Evolutionary conservation across 2,113 vertebrate species (phyloP), one percentile per base, ranked within the genome.

Genomic region (Platysternon megacephalum): DNA sequence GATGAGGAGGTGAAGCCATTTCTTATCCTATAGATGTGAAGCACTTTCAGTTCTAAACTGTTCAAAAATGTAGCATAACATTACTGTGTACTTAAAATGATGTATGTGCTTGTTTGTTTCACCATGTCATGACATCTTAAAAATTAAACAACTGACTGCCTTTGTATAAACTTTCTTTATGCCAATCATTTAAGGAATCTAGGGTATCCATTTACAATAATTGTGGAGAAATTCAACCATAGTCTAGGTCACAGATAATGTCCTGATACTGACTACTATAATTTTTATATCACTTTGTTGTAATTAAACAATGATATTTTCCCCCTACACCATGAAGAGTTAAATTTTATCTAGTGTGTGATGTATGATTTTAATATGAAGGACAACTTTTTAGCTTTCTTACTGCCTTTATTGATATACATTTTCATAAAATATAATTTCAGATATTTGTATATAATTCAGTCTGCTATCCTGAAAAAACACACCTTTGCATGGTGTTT

Each of bases 1-100:
- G 97, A 89, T 91, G 81, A 97, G 97, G 97, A 97, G 91, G 93
- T 65, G 53, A 98, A 98, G 97, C 98, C 97, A 94, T 95, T 91
- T 98, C 95, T 97, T 96, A 56, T 91, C 95, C 95, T 92, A 3
- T 89, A 95, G 95, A 95, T 96, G 94, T 96, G 97, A 97, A 97
- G 98, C 97, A 96, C 97, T 97, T 98, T 97, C 88, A 44, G 90
- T 97, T 95, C 88, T 90, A 61, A 95, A 79, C 90, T 88, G 85
- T 95, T 96, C 26, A 94, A 87, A 72, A 86, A 92, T 94, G 97
- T 93, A 96, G 97, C 97, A 86, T 94, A 97, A 93, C 86, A 29
- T 93, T 94, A 97, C 87, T 84, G 39, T 93, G 96, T 96, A 91
- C 91, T 91, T 89, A 17, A 48, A 53, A 39, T 21, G 87, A 89